These are phyloP conservation scores for Neoaliturus tenellus DNA, from an alignment of 2,888 invertebrate species.

Conservation along the genomic window DNA sequence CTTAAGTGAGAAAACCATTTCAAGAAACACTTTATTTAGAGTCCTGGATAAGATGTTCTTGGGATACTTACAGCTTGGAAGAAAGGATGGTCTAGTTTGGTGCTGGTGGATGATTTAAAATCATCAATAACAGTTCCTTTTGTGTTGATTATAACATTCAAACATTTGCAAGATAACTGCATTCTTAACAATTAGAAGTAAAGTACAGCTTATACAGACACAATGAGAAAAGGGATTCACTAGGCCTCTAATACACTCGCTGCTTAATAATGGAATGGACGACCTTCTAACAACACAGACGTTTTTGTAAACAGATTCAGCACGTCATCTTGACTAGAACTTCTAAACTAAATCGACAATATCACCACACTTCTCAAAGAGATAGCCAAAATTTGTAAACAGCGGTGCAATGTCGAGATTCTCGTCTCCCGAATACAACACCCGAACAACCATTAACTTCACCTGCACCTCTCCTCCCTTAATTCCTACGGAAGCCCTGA, in stretches of 20 bases:
- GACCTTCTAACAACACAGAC: too few relatives aligned
- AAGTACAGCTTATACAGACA: too few relatives aligned
- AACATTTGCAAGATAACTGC: constrained; percentile 83
- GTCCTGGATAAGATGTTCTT: not conserved
- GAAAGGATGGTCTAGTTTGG: constrained; percentile 81
- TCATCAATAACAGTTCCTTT: constrained; percentile 76
- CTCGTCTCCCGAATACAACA: not conserved
- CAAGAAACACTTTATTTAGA: too few relatives aligned
- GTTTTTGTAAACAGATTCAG: too few relatives aligned
- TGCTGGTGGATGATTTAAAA: constrained; percentile 76
- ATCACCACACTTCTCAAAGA: not conserved
- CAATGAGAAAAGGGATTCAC: too few relatives aligned
- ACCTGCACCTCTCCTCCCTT: too few relatives aligned
- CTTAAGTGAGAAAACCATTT: too few relatives aligned
- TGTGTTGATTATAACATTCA: constrained; percentile 82
- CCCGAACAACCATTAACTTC: not conserved
- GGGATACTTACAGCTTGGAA: constrained; percentile 82
- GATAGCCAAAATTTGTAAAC: not conserved
- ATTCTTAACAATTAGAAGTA: constrained; percentile 31
- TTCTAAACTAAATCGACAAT: not conserved
- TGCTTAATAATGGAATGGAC: too few relatives aligned
- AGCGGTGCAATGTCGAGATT: not conserved
- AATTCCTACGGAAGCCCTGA: too few relatives aligned
- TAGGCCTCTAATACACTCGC: too few relatives aligned
- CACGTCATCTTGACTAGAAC: too few relatives aligned